phyloP scores from a whole-genome alignment of 2,797 vertebrate genomes.

The Lepus oiostolus region DNA sequence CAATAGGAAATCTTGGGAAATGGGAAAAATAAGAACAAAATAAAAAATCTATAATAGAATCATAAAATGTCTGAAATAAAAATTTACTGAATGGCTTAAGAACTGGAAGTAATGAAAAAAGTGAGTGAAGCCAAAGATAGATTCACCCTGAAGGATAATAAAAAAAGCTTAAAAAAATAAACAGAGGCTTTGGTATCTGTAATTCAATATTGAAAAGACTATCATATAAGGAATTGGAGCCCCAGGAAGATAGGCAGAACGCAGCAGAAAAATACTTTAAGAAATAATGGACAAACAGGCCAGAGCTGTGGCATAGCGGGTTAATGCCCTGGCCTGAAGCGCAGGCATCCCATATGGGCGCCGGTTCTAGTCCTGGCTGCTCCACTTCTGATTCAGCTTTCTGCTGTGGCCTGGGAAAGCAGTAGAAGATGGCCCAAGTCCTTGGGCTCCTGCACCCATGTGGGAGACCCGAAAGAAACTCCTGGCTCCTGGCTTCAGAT shows the following conservation, averaged over 20 bases:
- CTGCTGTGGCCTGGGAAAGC: no score
- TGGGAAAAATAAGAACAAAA: neutral
- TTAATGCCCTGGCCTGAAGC: no score
- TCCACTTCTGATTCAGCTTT: no score
- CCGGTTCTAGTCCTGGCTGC: no score
- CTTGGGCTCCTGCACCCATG: no score
- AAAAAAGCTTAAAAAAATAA: neutral
- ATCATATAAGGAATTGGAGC: neutral
- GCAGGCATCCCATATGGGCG: no score
- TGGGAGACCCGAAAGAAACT: no score
- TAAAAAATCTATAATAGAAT: neutral
- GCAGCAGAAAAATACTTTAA: neutral
- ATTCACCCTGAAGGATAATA: neutral
- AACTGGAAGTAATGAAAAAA: neutral
- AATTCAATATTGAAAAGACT: neutral
- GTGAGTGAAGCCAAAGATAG: neutral
- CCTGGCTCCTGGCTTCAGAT: no score
- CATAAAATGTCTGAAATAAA: neutral
- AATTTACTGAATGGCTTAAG: neutral
- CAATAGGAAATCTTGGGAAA: neutral
- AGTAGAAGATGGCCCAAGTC: no score
- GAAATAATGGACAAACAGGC: neutral
- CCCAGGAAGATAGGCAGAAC: neutral
- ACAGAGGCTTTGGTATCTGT: neutral
- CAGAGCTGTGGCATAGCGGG: no score